Conservation (phyloP, 2,888 invertebrate genomes). For the Mimachlamys varia region DNA sequence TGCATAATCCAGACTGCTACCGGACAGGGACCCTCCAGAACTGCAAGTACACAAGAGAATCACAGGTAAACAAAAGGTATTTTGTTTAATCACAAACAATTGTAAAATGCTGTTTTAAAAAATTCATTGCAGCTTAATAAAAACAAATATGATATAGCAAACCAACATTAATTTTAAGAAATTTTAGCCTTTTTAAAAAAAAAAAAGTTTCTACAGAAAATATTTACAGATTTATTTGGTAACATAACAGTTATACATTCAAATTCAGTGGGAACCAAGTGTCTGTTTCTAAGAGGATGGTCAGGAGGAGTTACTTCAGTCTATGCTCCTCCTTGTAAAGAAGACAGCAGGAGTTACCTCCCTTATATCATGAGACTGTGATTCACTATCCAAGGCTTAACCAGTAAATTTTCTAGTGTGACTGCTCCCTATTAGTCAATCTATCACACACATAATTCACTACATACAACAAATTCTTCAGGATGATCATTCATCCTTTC, state of each 20-base stretch:
- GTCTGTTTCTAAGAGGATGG: not conserved
- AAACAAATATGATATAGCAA: too few relatives aligned
- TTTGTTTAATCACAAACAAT: not conserved
- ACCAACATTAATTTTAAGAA: too few relatives aligned
- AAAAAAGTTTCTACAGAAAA: not conserved
- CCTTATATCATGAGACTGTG: not conserved
- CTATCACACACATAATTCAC: not conserved
- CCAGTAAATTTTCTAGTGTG: not conserved
- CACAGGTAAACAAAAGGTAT: not conserved
- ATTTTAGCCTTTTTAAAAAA: not conserved
- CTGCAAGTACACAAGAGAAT: not conserved
- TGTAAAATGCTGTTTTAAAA: too few relatives aligned
- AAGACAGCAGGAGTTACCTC: constrained; percentile 10
- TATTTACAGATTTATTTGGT: not conserved
- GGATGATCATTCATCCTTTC: not conserved
- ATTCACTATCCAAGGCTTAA: not conserved
- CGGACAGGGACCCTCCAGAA: constrained; percentile 57
- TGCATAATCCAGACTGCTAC: constrained; percentile 65
- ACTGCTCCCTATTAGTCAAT: not conserved
- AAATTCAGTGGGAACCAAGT: not conserved
- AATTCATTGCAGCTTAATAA: too few relatives aligned
- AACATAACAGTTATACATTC: not conserved
- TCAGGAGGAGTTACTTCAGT: not conserved
- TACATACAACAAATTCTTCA: not conserved
- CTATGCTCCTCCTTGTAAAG: not conserved